Percentiles rank a stretch among this genome's conserved stretches.
Conservation (phyloP, 2,797 vertebrate genomes). For the Percopsis omiscomaycus region DNA sequence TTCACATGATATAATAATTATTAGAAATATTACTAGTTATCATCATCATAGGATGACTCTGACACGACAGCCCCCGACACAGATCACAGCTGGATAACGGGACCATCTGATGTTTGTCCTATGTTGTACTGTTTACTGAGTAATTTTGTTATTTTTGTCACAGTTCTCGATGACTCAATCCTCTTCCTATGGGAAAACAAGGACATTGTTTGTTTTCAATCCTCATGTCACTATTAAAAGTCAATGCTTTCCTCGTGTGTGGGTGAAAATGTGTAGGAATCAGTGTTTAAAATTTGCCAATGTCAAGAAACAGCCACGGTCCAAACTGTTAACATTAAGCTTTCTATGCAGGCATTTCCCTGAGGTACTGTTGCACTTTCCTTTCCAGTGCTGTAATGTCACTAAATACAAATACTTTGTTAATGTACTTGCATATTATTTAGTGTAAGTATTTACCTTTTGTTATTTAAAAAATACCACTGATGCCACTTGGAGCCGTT, state of each 20-base stretch:
- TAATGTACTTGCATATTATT: no score
- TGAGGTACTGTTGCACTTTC: not conserved
- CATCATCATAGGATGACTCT: constrained; percentile 13
- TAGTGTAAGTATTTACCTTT: no score
- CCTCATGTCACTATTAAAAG: constrained; percentile 34
- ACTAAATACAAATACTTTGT: no score
- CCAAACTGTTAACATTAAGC: constrained; percentile 19
- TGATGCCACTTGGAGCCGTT: no score
- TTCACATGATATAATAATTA: no score
- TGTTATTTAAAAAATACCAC: no score
- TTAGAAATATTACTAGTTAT: no score
- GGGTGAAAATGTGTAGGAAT: constrained; percentile 11
- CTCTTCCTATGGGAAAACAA: constrained; percentile 28
- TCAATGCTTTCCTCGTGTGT: constrained; percentile 11
- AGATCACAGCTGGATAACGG: constrained; percentile 26
- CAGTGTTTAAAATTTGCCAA: constrained; percentile 17
- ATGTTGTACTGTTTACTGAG: constrained; percentile 24
- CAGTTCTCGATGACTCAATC: constrained; percentile 17
- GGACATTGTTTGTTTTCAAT: constrained; percentile 33
- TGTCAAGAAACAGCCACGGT: constrained; percentile 19
- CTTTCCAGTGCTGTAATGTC: no score
- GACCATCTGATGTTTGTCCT: constrained; percentile 44
- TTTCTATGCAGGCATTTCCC: constrained; percentile 3
- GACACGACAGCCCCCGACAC: not conserved
- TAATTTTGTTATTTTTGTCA: constrained; percentile 34